Percentiles rank a stretch among this genome's conserved stretches.
phyloP scores from a whole-genome alignment of 2,113 vertebrate genomes.

The Sterna hirundo region DNA sequence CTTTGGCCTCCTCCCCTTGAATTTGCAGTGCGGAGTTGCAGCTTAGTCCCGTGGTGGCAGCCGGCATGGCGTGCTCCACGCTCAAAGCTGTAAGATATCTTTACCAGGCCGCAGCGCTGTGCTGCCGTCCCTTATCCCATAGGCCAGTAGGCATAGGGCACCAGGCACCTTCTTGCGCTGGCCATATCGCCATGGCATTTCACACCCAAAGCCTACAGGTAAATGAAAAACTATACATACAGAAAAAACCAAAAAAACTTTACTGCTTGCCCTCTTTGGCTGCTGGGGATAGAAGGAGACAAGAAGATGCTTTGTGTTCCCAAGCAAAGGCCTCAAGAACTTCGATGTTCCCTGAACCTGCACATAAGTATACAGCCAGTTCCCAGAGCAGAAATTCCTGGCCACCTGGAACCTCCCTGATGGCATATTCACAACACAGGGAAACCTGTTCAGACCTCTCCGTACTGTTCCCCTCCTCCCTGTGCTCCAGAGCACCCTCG shows the following conservation, averaged over 20 bases:
- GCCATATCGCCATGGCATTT: background rate
- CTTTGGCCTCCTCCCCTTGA: background rate
- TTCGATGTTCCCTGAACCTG: background rate
- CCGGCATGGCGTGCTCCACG: rapidly evolving
- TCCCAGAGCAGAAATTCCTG: background rate
- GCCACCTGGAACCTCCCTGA: background rate
- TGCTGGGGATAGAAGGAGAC: background rate
- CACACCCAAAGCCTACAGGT: background rate
- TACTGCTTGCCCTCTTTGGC: background rate
- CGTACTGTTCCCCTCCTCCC: background rate
- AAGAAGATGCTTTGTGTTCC: background rate
- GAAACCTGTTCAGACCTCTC: background rate
- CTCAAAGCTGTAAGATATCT: background rate
- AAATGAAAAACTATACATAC: background rate
- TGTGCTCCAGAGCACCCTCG: background rate
- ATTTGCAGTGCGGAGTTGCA: background rate
- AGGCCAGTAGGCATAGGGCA: background rate
- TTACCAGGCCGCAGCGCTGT: background rate
- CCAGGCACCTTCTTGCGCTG: background rate
- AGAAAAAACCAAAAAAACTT: background rate
- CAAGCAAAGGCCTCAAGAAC: background rate
- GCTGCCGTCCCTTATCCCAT: background rate
- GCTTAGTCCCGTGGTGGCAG: background rate
- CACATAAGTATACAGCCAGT: background rate
- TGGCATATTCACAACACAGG: background rate